Evolutionary conservation across 2,113 vertebrate species (phyloP).

Genomic region (Rissa tridactyla): DNA sequence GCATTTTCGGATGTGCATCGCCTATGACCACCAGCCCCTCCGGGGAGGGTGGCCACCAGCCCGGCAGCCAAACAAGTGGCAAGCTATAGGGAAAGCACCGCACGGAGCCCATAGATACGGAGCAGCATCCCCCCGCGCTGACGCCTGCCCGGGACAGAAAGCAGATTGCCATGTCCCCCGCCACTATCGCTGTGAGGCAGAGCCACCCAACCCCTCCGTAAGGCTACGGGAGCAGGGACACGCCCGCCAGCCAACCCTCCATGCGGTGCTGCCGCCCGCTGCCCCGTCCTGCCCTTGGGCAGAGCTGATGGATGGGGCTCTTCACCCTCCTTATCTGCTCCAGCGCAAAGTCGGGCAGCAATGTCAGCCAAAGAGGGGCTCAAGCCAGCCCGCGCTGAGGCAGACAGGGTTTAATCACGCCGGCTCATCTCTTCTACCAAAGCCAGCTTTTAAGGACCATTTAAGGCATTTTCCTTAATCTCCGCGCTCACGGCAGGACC

Average conservation of each 20-base stretch:
- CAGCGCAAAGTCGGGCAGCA: not conserved
- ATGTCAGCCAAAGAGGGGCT: not conserved
- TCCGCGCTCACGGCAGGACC: not conserved
- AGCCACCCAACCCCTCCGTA: not conserved
- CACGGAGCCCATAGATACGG: rapidly evolving
- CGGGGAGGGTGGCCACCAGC: not conserved
- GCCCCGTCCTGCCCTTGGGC: not conserved
- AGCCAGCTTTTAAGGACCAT: constrained; percentile 2
- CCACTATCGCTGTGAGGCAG: rapidly evolving
- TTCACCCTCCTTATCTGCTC: not conserved
- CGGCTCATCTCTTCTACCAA: not conserved
- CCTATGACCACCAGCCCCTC: no score
- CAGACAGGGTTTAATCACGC: not conserved
- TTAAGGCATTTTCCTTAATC: constrained; percentile 27
- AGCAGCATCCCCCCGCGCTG: no score
- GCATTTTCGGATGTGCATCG: rapidly evolving
- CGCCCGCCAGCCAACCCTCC: not conserved
- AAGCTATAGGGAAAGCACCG: not conserved
- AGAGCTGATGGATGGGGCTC: not conserved
- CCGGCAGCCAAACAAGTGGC: not conserved
- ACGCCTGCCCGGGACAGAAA: not conserved
- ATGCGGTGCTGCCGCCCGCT: not conserved
- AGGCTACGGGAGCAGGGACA: not conserved
- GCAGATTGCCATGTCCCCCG: not conserved
- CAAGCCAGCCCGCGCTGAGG: not conserved